Conservation (phyloP, 2,113 vertebrate species). For the Hoplias malabaricus region DNA sequence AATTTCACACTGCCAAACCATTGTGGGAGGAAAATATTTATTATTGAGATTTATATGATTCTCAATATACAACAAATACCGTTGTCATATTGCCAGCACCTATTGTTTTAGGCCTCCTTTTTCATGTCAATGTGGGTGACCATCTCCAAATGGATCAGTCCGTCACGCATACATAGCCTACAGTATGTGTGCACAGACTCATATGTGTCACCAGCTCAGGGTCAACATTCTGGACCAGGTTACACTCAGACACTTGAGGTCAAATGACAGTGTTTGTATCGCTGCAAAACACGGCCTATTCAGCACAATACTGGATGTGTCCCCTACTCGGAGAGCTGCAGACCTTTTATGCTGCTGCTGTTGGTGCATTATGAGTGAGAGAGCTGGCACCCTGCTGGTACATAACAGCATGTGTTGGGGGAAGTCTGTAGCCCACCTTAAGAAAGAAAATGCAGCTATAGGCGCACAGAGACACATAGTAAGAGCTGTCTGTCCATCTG, state of each 20-base stretch:
- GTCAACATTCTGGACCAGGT: neutral
- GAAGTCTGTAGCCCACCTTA: conserved; percentile 36
- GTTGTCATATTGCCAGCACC: no score
- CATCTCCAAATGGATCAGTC: neutral
- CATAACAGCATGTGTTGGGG: conserved; percentile 39
- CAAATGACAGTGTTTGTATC: neutral
- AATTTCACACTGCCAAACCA: no score
- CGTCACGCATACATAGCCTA: neutral
- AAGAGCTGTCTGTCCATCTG: neutral
- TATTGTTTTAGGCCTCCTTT: neutral
- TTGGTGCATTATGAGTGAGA: neutral
- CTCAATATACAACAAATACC: no score
- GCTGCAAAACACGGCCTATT: neutral
- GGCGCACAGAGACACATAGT: no score
- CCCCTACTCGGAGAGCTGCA: neutral
- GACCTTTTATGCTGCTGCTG: neutral
- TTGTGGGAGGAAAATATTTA: no score
- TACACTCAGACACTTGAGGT: conserved; percentile 5
- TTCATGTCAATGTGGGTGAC: neutral
- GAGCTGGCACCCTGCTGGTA: conserved; percentile 29
- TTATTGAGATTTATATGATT: no score
- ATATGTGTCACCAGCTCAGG: neutral
- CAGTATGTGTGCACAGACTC: no score
- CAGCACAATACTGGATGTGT: neutral
- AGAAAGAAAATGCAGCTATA: conserved; percentile 27